These are phyloP conservation scores for Neopipo cinnamomea DNA, from an alignment of 2,113 vertebrate genomes.

Conservation along the genomic window DNA sequence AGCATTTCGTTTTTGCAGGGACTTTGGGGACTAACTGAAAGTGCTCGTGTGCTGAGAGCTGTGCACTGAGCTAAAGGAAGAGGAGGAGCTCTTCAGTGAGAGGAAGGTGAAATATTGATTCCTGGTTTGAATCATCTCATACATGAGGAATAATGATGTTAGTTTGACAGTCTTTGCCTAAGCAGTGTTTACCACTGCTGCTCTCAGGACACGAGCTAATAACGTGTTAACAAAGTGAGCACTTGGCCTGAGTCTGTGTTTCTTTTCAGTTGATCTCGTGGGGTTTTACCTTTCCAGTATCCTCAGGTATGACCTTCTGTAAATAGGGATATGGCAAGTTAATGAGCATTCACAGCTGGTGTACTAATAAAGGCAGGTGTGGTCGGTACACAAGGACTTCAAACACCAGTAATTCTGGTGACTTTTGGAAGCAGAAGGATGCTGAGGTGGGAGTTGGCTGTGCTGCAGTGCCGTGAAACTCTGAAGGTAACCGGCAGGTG, in stretches of 20 bases:
- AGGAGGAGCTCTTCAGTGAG: neutral
- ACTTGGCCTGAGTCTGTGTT: neutral
- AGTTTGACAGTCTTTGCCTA: neutral
- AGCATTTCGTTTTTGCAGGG: neutral
- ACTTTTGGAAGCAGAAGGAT: too few relatives aligned
- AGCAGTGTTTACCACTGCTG: neutral
- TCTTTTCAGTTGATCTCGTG: neutral
- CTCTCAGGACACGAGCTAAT: neutral
- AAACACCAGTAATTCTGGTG: accelerated
- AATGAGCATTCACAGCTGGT: neutral
- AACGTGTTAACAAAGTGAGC: neutral
- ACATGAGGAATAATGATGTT: neutral
- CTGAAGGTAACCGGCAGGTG: too few relatives aligned
- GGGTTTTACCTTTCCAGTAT: neutral
- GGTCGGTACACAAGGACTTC: accelerated
- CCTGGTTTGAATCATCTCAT: neutral
- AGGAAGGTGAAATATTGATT: neutral
- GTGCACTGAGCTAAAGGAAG: neutral
- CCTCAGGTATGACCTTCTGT: neutral
- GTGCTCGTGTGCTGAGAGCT: neutral
- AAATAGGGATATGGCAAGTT: neutral
- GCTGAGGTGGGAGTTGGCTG: too few relatives aligned
- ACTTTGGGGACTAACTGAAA: neutral
- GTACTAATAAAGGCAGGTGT: neutral
- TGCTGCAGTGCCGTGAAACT: too few relatives aligned